Evolutionary conservation across 2,888 invertebrate species (phyloP).

Genomic region (Ophion slaviceki): DNA sequence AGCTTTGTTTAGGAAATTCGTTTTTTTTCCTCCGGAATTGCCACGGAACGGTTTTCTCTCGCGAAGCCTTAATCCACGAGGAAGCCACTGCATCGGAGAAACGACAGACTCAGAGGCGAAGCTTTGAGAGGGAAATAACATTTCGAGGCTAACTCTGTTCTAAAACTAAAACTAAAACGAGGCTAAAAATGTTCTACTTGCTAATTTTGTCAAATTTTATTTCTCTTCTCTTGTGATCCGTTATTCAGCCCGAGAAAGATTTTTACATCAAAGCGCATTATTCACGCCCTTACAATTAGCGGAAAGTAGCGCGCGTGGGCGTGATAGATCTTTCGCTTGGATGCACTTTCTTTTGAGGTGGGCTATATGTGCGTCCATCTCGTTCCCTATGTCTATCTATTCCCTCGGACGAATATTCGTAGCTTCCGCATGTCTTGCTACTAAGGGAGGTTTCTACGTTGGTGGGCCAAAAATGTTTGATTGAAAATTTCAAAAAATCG

Average conservation of each 20-base stretch:
- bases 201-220: neutral
- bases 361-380: neutral
- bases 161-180: too few relatives aligned
- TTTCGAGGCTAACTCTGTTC: neutral
- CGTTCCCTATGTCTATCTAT: slow-evolving; percentile 4
- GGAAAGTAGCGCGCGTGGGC: neutral
- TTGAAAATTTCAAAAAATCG: too few relatives aligned
- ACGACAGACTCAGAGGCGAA: too few relatives aligned
- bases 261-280: slow-evolving; percentile 48
- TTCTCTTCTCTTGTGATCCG: neutral
- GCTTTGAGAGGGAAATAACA: neutral
- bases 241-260: neutral
- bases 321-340: slow-evolving; percentile 36
- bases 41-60: neutral
- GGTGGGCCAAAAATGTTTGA: too few relatives aligned
- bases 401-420: slow-evolving; percentile 56
- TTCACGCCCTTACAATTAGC: slow-evolving; percentile 41
- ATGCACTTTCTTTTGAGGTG: slow-evolving; percentile 33
- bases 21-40: too few relatives aligned
- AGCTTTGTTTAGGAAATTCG: too few relatives aligned
- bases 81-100: neutral
- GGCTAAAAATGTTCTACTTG: neutral
- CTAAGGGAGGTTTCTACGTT: neutral
- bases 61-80: neutral
- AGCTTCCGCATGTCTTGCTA: slow-evolving; percentile 36